Evolutionary conservation across 1,140 invertebrate genomes (phyloP).

Genomic region (Bombus difficillimus): DNA sequence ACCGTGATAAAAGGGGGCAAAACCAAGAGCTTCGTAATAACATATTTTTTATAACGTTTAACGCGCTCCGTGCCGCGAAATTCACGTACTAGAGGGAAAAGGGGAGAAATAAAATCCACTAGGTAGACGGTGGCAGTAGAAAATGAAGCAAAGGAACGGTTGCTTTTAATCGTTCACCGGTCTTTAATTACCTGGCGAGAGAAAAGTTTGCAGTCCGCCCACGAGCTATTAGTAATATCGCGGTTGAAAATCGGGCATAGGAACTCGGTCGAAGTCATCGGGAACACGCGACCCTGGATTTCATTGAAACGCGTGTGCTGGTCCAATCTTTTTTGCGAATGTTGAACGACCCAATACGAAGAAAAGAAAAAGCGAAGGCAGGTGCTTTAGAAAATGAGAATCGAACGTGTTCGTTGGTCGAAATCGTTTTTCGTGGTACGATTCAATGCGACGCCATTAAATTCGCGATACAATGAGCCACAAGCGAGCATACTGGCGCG

Average conservation of each 20-base stretch:
- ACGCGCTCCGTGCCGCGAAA: conserved; percentile 4
- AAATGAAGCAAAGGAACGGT: not conserved
- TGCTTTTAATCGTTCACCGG: conserved; percentile 5
- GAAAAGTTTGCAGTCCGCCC: not conserved
- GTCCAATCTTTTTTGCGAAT: conserved; percentile 9
- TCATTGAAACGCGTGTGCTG: not conserved
- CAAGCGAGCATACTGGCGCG: no score
- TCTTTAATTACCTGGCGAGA: conserved; percentile 22
- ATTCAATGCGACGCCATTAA: conserved; percentile 32
- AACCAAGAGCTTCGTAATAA: conserved; percentile 41
- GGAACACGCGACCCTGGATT: no score
- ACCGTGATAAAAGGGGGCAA: conserved; percentile 48
- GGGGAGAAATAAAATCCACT: not conserved
- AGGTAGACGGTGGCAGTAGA: not conserved
- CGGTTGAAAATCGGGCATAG: not conserved
- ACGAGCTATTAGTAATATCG: conserved; percentile 10
- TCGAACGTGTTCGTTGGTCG: conserved; percentile 4
- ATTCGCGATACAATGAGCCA: conserved; percentile 42
- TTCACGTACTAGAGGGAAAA: not conserved
- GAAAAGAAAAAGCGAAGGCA: not conserved
- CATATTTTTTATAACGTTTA: conserved; percentile 55
- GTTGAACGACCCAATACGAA: not conserved
- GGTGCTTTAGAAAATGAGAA: not conserved
- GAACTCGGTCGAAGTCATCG: not conserved
- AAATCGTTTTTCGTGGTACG: not conserved